Base-by-base conservation (phyloP, 2,113 vertebrate genomes). In the Benitochromis conjunctus region DNA sequence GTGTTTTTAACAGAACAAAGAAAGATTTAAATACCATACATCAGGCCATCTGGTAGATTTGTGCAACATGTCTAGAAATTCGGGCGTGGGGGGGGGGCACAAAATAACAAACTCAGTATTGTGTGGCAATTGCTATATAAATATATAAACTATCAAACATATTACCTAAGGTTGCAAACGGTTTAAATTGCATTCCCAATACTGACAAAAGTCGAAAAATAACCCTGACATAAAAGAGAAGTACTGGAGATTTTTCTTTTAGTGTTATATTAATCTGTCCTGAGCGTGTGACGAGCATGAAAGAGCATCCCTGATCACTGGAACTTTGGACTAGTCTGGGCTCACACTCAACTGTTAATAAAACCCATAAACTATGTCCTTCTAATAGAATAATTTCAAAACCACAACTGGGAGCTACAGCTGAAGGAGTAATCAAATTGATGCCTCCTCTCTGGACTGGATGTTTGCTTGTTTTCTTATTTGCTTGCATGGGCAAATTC, bases 331-430 rank as follows among this genome's bases (percentile, higher is more conserved):
- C 41, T 16, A 38, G 62, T 9, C 81, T 51, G n/a, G 86, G 80
- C 84, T 86, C 80, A 29, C 81, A 6, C 66, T 92, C 62, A 64
- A 56, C 60, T 56, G 19, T 69, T 92, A 81, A 89, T 13, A 2
- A 88, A 83, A 91, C 77, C 14, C 64, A 79, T 86, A 71, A 92
- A 91, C 82, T 91, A 66, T 1, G 66, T 79, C 77, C 69, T 84
- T 90, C 79, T 86, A 82, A 51, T 41, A 78, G 56, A 83, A 69
- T 51, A 54, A 85, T 60, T 77, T 58, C 16, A 77, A 83, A 88
- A 79, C 81, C 90, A 79, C 77, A 64, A 66, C 81, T 90, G 80
- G 82, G 84, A 86, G 18, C 38, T n/a, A 82, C 69, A 83, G 41
- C 77, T 81, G 56, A 81, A 66, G 57, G 31, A 21, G 9, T 53